Conservation (phyloP, 1,140 invertebrate species). For the Centruroides vittatus region DNA sequence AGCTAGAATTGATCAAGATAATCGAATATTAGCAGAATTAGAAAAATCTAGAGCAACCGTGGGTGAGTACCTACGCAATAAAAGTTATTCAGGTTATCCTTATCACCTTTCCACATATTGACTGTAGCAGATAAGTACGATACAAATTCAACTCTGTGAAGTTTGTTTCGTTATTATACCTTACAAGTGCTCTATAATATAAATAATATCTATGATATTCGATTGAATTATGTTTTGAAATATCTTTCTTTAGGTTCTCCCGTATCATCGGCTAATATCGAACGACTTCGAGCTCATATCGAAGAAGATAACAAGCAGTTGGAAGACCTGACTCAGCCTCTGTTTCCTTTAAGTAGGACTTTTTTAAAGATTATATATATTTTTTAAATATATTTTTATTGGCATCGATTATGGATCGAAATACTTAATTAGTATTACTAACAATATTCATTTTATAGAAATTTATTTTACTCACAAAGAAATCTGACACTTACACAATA, state of each 20-base stretch:
- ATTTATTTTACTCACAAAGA: too few relatives aligned
- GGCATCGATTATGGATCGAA: too few relatives aligned
- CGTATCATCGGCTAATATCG: background rate
- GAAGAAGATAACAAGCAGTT: background rate
- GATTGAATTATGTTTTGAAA: too few relatives aligned
- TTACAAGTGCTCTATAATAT: too few relatives aligned
- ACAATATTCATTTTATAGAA: too few relatives aligned
- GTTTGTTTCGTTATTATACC: background rate
- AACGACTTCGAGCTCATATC: background rate
- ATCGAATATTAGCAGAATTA: conserved; percentile 68
- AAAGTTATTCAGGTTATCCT: background rate
- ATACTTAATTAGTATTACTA: too few relatives aligned
- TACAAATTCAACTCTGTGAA: background rate
- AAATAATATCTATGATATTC: too few relatives aligned
- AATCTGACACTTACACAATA: too few relatives aligned
- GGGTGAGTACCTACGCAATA: conserved; percentile 2
- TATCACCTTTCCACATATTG: background rate
- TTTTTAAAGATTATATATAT: too few relatives aligned
- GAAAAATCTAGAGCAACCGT: conserved; percentile 40
- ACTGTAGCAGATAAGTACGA: background rate
- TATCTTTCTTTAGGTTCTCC: background rate
- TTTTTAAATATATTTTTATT: too few relatives aligned
- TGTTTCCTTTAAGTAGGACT: too few relatives aligned
- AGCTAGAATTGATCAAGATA: conserved; percentile 48
- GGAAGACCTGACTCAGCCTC: too few relatives aligned